Base-by-base conservation (phyloP, 2,113 vertebrate species). In the Malurus cyaneus region DNA sequence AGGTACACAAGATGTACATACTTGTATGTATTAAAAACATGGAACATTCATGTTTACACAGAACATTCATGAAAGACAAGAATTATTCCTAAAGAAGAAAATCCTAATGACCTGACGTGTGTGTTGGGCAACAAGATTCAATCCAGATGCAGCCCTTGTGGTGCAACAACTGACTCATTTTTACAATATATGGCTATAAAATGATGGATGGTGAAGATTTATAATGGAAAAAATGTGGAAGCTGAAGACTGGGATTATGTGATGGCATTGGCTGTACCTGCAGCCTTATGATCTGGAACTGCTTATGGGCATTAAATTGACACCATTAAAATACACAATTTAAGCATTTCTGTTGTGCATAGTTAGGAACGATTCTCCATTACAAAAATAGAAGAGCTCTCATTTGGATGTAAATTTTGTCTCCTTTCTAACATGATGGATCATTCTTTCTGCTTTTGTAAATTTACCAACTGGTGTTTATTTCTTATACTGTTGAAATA, bases 141-240 rank as follows among this genome's bases (percentile, higher is more conserved):
- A 82, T 85, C 94, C 95, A 95, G 93, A 92, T 89, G 66, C 47
- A 70, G 47, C 76, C 32, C 61, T 70, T 81, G 57, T 80, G 66
- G 60, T 85, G 24, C 84, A 93, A 41, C 26, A 79, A 78, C 49
- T 81, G 70, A 94, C 67, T 93, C 41, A 72, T 71, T 86, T 80
- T 59, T 80, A 66, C 41, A 93, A 84, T 92, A 90, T 77, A 92
- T 82, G 70, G 65, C 34, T 57, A 61, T 95, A 73, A 92, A 96
- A 76, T 67, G 8, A 73, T 64, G 31, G 28, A 73, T 80, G 67
- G 39, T 79, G 65, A 59, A 88, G 36, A 65, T 77, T 83, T 73
- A 62, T 53, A 80, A 76, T 64, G 78, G 92, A 96, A 96, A 95
- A 96, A 91, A 69, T 18, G 29, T 71, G 46, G 54, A 71, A 44